Conservation (phyloP, 2,113 vertebrate species). For the Sceloporus undulatus region DNA sequence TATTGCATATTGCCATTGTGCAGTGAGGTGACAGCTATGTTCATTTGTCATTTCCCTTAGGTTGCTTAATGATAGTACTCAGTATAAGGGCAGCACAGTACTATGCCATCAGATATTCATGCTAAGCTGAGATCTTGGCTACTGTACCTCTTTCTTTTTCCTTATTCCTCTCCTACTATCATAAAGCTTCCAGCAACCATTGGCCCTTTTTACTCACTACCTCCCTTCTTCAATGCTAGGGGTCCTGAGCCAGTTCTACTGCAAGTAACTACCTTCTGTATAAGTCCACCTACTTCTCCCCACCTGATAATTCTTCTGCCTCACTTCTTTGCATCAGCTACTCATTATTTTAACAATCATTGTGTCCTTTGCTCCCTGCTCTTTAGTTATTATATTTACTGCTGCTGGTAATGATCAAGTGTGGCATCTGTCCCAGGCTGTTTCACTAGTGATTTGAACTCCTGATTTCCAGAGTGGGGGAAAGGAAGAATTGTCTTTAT, state of each 20-base stretch:
- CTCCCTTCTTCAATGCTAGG: background rate
- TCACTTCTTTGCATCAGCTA: background rate
- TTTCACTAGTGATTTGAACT: slow-evolving; percentile 32
- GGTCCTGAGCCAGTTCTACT: background rate
- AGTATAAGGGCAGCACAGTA: too few relatives aligned
- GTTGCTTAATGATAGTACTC: too few relatives aligned
- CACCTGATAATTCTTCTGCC: background rate
- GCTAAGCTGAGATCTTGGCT: too few relatives aligned
- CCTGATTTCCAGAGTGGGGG: background rate
- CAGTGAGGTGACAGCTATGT: too few relatives aligned
- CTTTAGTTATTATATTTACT: background rate
- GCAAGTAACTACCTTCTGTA: background rate
- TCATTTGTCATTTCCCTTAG: too few relatives aligned
- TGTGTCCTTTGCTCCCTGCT: background rate
- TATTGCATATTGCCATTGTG: too few relatives aligned
- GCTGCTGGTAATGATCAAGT: background rate
- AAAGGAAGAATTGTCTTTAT: slow-evolving; percentile 21
- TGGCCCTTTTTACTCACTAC: background rate
- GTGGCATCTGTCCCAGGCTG: background rate
- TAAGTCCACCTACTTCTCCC: background rate
- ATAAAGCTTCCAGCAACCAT: background rate
- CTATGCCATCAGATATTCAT: too few relatives aligned
- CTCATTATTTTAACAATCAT: background rate
- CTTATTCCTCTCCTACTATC: background rate
- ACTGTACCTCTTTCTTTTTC: background rate